Evolutionary conservation across 2,888 invertebrate genomes (phyloP).

Genomic region (Limulus polyphemus): DNA sequence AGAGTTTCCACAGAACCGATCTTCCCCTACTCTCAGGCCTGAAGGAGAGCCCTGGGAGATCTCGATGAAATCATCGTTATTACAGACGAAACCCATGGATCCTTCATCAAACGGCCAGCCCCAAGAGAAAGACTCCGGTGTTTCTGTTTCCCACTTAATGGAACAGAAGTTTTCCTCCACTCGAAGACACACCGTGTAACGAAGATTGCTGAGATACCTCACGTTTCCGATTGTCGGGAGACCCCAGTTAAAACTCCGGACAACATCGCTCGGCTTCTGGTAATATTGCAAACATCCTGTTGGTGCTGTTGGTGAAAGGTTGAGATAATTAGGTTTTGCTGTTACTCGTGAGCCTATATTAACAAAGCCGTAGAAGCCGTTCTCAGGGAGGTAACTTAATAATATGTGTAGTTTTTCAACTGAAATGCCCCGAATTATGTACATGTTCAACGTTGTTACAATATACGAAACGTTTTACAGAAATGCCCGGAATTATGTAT

Average conservation of each 20-base stretch:
- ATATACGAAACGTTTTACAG: too few relatives aligned
- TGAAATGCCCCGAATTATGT: too few relatives aligned
- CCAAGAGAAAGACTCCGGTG: slow-evolving; percentile 19
- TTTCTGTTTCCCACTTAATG: slow-evolving; percentile 28
- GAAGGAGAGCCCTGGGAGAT: slow-evolving; percentile 20
- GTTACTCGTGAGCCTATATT: too few relatives aligned
- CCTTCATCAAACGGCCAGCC: slow-evolving; percentile 22
- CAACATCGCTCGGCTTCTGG: slow-evolving; percentile 26
- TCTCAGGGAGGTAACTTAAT: too few relatives aligned
- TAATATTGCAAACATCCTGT: slow-evolving; percentile 28
- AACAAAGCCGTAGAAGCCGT: too few relatives aligned
- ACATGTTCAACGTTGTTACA: too few relatives aligned
- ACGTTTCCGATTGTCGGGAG: slow-evolving; percentile 21
- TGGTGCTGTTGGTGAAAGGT: slow-evolving; percentile 18
- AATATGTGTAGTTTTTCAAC: too few relatives aligned
- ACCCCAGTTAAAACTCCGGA: slow-evolving; percentile 27
- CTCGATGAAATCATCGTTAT: slow-evolving; percentile 22
- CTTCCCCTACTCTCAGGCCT: slow-evolving; percentile 20
- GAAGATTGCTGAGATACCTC: slow-evolving; percentile 25
- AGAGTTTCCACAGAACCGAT: slow-evolving; percentile 21
- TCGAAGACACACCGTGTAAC: slow-evolving; percentile 27
- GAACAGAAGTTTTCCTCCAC: slow-evolving; percentile 29
- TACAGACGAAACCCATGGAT: slow-evolving; percentile 16
- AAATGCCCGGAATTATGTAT: too few relatives aligned
- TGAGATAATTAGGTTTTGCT: too few relatives aligned